Percentiles rank a stretch among this genome's conserved stretches.
These are phyloP conservation scores for Lates japonicus DNA, from an alignment of 2,797 vertebrate genomes.

Conservation along the genomic window DNA sequence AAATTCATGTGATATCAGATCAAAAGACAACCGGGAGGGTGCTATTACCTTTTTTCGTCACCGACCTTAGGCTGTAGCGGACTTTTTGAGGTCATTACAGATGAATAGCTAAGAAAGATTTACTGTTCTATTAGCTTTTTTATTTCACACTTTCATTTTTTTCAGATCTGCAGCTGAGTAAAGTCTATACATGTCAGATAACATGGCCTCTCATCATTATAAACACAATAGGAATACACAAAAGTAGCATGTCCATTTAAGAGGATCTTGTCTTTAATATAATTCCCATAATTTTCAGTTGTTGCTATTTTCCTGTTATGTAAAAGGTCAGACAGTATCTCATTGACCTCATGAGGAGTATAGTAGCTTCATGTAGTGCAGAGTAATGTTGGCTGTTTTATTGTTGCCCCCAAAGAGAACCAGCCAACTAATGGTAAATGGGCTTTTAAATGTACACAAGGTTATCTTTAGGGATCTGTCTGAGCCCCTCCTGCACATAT, in stretches of 20 bases:
- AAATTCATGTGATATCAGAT: slow-evolving; percentile 47
- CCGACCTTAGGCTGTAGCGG: neutral
- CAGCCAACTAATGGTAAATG: slow-evolving; percentile 58
- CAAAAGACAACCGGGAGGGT: slow-evolving; percentile 22
- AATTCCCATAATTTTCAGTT: slow-evolving; percentile 40
- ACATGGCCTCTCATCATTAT: slow-evolving; percentile 28
- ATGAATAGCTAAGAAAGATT: slow-evolving; percentile 35
- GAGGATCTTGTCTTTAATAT: slow-evolving; percentile 5
- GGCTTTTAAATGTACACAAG: slow-evolving; percentile 83
- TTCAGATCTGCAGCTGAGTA: slow-evolving; percentile 37
- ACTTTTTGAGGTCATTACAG: slow-evolving; percentile 49
- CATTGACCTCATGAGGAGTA: slow-evolving; percentile 47
- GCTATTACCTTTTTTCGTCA: neutral
- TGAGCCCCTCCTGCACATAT: slow-evolving; percentile 75
- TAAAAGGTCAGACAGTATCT: slow-evolving; percentile 66
- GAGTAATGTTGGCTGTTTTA: slow-evolving; percentile 54
- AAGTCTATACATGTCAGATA: slow-evolving; percentile 34
- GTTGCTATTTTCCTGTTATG: slow-evolving; percentile 42
- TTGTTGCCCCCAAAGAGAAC: slow-evolving; percentile 35
- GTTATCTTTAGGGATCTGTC: slow-evolving; percentile 77
- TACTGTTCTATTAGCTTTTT: slow-evolving; percentile 34
- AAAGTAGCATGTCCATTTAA: slow-evolving; percentile 36
- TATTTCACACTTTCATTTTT: slow-evolving; percentile 18
- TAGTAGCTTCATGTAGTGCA: slow-evolving; percentile 29
- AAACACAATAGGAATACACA: neutral